A percentile compares a stretch with the other conserved stretches of the same genome.
phyloP scores from a whole-genome alignment of 2,888 invertebrate species.

The Furcula furcula region DNA sequence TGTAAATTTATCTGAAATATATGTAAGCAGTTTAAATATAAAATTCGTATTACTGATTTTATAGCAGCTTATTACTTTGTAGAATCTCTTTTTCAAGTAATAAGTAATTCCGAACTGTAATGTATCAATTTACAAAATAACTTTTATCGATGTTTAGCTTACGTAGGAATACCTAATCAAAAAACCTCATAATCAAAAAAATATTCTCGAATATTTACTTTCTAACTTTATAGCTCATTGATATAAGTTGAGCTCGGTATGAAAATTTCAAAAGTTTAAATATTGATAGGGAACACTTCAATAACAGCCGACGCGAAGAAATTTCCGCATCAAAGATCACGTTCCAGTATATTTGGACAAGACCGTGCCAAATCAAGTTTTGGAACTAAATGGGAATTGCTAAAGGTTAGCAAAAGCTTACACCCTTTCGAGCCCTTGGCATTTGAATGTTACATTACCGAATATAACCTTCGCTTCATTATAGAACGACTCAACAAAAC shows the following conservation, averaged over 20 bases:
- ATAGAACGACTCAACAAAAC: slow-evolving; percentile 4
- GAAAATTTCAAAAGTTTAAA: slow-evolving; percentile 1
- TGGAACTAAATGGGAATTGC: slow-evolving; percentile 11
- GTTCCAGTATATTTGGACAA: slow-evolving; percentile 4
- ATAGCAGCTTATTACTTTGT: no score
- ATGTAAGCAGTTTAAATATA: no score
- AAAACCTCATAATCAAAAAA: no score
- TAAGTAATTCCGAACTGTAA: no score
- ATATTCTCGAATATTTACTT: no score
- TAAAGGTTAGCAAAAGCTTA: slow-evolving; percentile 36
- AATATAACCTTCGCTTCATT: slow-evolving; percentile 15
- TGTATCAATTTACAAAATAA: no score
- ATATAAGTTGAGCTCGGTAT: neutral
- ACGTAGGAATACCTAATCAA: no score
- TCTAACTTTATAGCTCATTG: no score
- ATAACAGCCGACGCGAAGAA: neutral
- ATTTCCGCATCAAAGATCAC: neutral
- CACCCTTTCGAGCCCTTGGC: slow-evolving; percentile 42
- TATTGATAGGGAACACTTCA: neutral
- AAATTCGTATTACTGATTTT: no score
- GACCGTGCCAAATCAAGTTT: neutral
- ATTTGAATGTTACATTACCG: slow-evolving; percentile 39
- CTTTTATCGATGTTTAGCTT: no score
- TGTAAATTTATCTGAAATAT: no score
- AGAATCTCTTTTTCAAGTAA: no score